These are phyloP conservation scores for Lasioglossum albipes DNA, from an alignment of 1,140 invertebrate species.

Conservation along the genomic window DNA sequence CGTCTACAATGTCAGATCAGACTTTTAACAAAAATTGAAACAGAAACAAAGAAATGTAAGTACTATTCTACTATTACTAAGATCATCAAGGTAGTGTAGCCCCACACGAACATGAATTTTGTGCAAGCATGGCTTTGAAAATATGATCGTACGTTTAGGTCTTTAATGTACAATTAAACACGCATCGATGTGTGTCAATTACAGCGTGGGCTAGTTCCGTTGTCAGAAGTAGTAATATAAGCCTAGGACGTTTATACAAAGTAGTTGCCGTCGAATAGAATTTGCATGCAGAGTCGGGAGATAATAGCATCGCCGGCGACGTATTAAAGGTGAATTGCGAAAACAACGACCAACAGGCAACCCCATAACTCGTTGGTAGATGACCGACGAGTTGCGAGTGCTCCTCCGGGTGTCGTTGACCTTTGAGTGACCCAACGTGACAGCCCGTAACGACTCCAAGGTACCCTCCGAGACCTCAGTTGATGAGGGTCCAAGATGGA, in stretches of 20 bases:
- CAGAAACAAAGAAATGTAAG: too few relatives aligned
- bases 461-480: slow-evolving; percentile 69
- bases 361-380: slow-evolving; percentile 62
- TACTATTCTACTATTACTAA: too few relatives aligned
- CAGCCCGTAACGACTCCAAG: slow-evolving; percentile 70
- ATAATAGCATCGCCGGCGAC: slow-evolving; percentile 62
- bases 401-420: slow-evolving; percentile 74
- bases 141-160: too few relatives aligned
- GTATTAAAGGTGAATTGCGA: slow-evolving; percentile 71
- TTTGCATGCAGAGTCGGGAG: slow-evolving; percentile 59
- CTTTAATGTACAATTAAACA: slow-evolving; percentile 13
- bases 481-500: slow-evolving; percentile 77
- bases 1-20: too few relatives aligned
- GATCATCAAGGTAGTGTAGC: too few relatives aligned
- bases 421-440: slow-evolving; percentile 69
- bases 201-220: slow-evolving; percentile 11
- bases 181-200: slow-evolving; percentile 18
- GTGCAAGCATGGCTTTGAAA: too few relatives aligned
- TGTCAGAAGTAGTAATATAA: slow-evolving; percentile 33
- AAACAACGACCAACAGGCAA: slow-evolving; percentile 58
- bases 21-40: too few relatives aligned
- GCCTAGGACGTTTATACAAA: slow-evolving; percentile 48
- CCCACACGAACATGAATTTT: too few relatives aligned
- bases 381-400: slow-evolving; percentile 67
- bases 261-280: slow-evolving; percentile 45